Percentiles rank a stretch among this genome's conserved stretches.
Conservation (phyloP, 2,797 vertebrate genomes). For the Melanogrammus aeglefinus region DNA sequence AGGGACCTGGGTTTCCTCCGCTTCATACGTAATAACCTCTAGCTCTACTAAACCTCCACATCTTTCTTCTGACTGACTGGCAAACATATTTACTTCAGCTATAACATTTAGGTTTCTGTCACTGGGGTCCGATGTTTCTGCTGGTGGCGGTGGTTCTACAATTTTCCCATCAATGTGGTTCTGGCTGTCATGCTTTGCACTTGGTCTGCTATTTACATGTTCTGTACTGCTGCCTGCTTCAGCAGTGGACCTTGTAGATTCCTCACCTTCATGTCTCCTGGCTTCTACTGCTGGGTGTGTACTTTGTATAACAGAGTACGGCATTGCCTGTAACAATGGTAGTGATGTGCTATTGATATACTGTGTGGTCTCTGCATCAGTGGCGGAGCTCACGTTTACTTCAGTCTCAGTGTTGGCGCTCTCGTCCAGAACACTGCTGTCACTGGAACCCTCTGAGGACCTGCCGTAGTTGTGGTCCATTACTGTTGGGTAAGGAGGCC, state of each 20-base stretch:
- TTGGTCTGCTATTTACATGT: conserved; percentile 8
- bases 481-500: conserved; percentile 51
- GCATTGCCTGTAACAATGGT: conserved; percentile 23
- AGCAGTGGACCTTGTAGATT: conserved; percentile 16
- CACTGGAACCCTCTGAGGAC: conserved; percentile 42
- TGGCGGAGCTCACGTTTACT: conserved; percentile 17
- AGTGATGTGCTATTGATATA: conserved; percentile 21
- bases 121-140: conserved; percentile 30
- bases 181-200: conserved; percentile 13
- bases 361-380: conserved; percentile 30
- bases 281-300: conserved; percentile 8
- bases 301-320: conserved; percentile 11
- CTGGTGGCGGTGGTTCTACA: conserved; percentile 1
- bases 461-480: conserved; percentile 76
- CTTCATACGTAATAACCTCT: not conserved
- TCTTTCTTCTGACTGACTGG: not conserved
- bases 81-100: not conserved
- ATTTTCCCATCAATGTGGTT: conserved; percentile 30
- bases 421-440: conserved; percentile 27
- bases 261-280: conserved; percentile 27
- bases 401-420: conserved; percentile 27
- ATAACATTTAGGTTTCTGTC: not conserved
- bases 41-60: not conserved
- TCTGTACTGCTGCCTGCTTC: conserved; percentile 27
- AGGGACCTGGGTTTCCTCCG: not conserved